Percentiles rank a stretch among this genome's conserved stretches.
These are phyloP conservation scores for Noctua comes DNA, from an alignment of 2,888 invertebrate genomes.

Conservation along the genomic window DNA sequence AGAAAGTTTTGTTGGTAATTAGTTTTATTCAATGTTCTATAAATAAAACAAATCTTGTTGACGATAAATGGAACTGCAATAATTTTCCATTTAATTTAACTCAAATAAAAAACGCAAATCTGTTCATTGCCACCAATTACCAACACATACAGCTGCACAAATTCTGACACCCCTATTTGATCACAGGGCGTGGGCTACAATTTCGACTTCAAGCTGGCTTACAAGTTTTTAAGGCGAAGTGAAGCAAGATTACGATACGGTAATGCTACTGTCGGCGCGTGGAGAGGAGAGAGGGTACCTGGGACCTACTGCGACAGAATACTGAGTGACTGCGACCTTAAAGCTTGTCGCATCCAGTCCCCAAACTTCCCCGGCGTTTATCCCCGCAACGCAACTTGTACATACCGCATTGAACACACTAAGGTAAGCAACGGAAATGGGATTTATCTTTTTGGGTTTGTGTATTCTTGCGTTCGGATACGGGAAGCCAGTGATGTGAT, in stretches of 20 bases:
- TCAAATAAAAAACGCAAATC: not conserved
- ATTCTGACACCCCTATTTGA: constrained; percentile 38
- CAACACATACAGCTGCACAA: not conserved
- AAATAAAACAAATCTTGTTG: constrained; percentile 1
- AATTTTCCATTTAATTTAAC: not conserved
- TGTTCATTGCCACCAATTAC: not conserved
- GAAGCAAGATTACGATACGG: constrained; percentile 95
- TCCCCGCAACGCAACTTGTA: constrained; percentile 96
- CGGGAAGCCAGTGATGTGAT: constrained; percentile 27
- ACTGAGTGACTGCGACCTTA: constrained; percentile 94
- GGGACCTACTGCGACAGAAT: constrained; percentile 95
- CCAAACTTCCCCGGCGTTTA: constrained; percentile 98
- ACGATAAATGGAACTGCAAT: not conserved
- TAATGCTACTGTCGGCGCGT: constrained; percentile 93
- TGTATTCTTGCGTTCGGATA: constrained; percentile 28
- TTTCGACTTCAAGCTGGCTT: constrained; percentile 96
- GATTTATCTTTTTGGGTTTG: constrained; percentile 30
- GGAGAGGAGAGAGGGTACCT: constrained; percentile 94
- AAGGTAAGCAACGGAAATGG: constrained; percentile 78
- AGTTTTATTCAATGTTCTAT: not conserved
- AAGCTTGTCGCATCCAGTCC: constrained; percentile 94
- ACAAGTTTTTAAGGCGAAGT: constrained; percentile 94
- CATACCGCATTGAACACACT: constrained; percentile 93
- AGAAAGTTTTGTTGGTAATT: constrained; percentile 31
- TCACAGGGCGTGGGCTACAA: constrained; percentile 93